Evolutionary conservation across 2,797 vertebrate species (phyloP).

Genomic region (Gadopsis bispinosus): DNA sequence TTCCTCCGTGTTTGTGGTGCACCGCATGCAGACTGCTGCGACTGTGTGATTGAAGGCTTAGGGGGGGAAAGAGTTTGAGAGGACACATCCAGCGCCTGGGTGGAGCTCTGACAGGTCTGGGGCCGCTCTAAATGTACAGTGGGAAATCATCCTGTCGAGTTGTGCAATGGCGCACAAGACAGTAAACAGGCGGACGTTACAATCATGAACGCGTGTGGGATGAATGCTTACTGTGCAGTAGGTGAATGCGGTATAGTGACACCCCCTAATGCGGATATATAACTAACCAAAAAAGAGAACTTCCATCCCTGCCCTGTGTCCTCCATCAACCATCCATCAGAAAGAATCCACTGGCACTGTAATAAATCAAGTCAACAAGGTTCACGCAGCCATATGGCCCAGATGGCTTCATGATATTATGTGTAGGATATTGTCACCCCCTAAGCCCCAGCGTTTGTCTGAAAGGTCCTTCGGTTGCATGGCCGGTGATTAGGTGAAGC

Average conservation of each 20-base stretch:
- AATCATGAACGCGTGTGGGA: conserved; percentile 7
- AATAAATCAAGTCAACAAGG: conserved; percentile 75
- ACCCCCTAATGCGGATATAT: conserved; percentile 4
- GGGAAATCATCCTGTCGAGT: conserved; percentile 43
- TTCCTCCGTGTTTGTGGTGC: conserved; percentile 21
- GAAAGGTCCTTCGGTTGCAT: conserved; percentile 28
- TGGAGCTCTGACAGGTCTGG: conserved; percentile 30
- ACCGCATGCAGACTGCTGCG: conserved; percentile 29
- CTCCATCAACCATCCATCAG: conserved; percentile 67
- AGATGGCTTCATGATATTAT: conserved; percentile 58
- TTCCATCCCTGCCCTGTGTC: conserved; percentile 16
- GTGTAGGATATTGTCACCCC: conserved; percentile 60
- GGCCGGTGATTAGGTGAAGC: conserved; percentile 48
- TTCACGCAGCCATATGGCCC: conserved; percentile 51
- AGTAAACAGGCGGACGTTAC: conserved; percentile 9
- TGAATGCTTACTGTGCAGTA: background rate
- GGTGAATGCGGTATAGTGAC: background rate
- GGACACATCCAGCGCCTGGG: conserved; percentile 17
- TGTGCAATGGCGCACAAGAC: background rate
- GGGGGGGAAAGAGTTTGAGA: conserved; percentile 24
- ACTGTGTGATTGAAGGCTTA: conserved; percentile 47
- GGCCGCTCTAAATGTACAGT: conserved; percentile 15
- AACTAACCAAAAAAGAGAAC: conserved; percentile 35
- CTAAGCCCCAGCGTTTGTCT: conserved; percentile 46
- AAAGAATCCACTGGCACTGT: conserved; percentile 32